Percentiles rank a stretch among this genome's conserved stretches.
These are phyloP conservation scores for Babylonia areolata DNA, from an alignment of 1,140 invertebrate genomes.

Conservation along the genomic window DNA sequence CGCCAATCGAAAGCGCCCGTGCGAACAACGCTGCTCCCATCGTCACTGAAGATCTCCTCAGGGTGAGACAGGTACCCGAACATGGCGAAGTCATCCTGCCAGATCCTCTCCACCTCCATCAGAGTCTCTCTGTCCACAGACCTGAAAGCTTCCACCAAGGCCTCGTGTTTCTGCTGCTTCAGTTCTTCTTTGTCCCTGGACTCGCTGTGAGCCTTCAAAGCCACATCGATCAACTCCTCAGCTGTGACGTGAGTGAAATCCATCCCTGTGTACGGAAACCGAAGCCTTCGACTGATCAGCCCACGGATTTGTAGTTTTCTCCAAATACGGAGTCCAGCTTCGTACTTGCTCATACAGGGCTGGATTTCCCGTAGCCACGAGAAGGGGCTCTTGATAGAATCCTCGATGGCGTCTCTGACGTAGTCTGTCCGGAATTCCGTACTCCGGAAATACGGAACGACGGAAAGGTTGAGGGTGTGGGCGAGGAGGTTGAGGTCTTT, in stretches of 20 bases:
- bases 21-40: too few relatives aligned
- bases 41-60: not conserved
- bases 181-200: slow-evolving; percentile 29
- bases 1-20: slow-evolving; percentile 16
- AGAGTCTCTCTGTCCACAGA: not conserved
- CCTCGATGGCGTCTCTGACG: slow-evolving; percentile 32
- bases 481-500: slow-evolving; percentile 21
- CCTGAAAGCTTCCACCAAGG: not conserved
- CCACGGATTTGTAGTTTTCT: slow-evolving; percentile 37
- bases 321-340: slow-evolving; percentile 25
- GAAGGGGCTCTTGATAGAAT: slow-evolving; percentile 32
- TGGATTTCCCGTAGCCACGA: not conserved
- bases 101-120: not conserved
- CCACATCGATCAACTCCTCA: not conserved
- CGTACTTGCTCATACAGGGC: slow-evolving; percentile 21
- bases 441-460: not conserved
- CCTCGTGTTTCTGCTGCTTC: slow-evolving; percentile 8
- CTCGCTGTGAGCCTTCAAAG: not conserved
- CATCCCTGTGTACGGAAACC: not conserved
- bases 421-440: slow-evolving; percentile 4
- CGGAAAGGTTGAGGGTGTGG: not conserved
- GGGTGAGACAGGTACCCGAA: slow-evolving; percentile 22
- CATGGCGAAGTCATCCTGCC: not conserved
- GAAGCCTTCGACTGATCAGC: not conserved
- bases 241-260: not conserved